Evolutionary conservation across 2,888 invertebrate species (phyloP).

Genomic region (Trypoxylon attenuatum): DNA sequence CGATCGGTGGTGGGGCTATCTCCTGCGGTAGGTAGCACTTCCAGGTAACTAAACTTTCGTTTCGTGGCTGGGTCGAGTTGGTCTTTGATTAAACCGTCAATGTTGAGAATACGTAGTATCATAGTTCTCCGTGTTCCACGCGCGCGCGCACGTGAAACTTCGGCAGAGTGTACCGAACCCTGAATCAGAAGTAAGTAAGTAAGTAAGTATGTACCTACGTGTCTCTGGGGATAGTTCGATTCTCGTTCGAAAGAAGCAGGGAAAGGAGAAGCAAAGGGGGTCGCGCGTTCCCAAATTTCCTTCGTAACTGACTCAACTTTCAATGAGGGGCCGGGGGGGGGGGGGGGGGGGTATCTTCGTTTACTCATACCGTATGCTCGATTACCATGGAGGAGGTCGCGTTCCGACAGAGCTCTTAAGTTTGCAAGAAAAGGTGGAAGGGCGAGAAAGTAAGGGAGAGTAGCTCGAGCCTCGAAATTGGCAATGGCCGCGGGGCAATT

Average conservation of each 20-base stretch:
- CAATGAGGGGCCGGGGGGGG: conserved; percentile 19
- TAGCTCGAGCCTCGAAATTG: not conserved
- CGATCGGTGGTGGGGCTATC: conserved; percentile 39
- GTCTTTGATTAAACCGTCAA: conserved; percentile 68
- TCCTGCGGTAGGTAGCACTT: conserved; percentile 35
- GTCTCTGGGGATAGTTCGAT: conserved; percentile 49
- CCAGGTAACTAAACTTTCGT: conserved; percentile 52
- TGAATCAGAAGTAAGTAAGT: conserved; percentile 59
- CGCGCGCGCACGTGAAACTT: no score
- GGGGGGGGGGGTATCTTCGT: no score
- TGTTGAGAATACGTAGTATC: conserved; percentile 62
- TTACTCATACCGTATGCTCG: conserved; percentile 15
- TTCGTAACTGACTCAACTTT: conserved; percentile 33
- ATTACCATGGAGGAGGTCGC: conserved; percentile 1
- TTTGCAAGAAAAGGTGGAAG: no score
- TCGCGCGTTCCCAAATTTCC: conserved; percentile 12
- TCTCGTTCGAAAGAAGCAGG: conserved; percentile 38
- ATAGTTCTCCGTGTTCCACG: conserved; percentile 37
- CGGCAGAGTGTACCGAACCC: conserved; percentile 41
- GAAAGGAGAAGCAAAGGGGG: conserved; percentile 15
- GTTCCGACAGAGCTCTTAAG: not conserved
- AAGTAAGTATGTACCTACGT: no score
- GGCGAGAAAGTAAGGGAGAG: no score
- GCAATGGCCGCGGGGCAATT: not conserved
- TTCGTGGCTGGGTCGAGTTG: conserved; percentile 55